Conservation (phyloP, 2,113 vertebrate genomes). For the Charina bottae region DNA sequence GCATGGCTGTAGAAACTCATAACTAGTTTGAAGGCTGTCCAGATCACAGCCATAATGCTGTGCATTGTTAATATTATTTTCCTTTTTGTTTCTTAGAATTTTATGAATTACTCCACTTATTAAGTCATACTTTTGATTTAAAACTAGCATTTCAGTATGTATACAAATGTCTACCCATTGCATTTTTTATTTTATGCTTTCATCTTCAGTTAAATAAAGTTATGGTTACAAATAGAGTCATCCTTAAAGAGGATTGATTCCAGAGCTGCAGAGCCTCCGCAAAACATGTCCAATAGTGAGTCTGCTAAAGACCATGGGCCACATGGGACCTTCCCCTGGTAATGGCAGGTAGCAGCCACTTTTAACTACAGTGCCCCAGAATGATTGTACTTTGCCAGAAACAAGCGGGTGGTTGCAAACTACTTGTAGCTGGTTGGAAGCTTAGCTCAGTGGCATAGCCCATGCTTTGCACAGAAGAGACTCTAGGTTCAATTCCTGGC, state of each 20-base stretch:
- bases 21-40: neutral
- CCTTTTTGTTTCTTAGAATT: neutral
- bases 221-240: neutral
- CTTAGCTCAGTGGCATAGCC: neutral
- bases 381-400: neutral
- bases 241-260: neutral
- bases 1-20: neutral
- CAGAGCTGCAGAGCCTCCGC: neutral
- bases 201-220: neutral
- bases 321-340: neutral
- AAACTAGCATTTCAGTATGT: neutral
- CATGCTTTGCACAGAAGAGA: neutral
- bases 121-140: neutral
- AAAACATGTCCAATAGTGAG: neutral
- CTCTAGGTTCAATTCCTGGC: neutral
- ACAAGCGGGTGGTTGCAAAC: neutral
- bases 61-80: neutral
- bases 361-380: neutral
- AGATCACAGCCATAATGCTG: neutral
- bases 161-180: neutral
- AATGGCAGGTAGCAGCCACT: neutral
- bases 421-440: neutral
- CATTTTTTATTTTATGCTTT: neutral
- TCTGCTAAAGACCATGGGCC: neutral
- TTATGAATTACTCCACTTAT: neutral